Base-by-base conservation (phyloP, 1,140 invertebrate genomes). In the Orius insidiosus region DNA sequence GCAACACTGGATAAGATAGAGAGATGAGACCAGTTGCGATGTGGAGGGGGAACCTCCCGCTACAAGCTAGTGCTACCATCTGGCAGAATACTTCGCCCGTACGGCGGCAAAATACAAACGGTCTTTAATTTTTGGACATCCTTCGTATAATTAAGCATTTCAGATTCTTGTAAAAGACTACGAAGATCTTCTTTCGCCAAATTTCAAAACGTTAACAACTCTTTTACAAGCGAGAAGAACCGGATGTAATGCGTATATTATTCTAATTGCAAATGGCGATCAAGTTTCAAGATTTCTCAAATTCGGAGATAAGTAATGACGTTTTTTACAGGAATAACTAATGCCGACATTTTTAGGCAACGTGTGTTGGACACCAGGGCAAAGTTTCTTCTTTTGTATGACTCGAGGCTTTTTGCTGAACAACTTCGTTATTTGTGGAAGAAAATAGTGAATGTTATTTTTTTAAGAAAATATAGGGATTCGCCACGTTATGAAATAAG, bases 381-480 rank as follows among this genome's bases (percentile, higher is more conserved):
- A 6, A 75, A 72, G 50, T 85, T 74, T 52, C 60, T 85, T 24
- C 58, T 82, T 19, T 59, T 82, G 0, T 67, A 83, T 50, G 80
- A 85, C 56, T 58, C 65, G 33, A 64, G 76, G 30, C 59, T 86
- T 0, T 75, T 84, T 46, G 59, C 63, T 13, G 61, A 68, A 40
- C 66, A 76, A n/a, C 62, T 78, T 49, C 68, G 74, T 53, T 79
- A 81, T 53, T 53, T 86, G 6, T 85, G 82, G 82, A 82, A 76
- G 35, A 68, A 75, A 51, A 76, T 83, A 15, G 68, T 82, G 2
- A 79, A 80, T 53, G 73, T 79, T 0, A 57, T 85, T n/a, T 85
- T 85, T 47, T 63, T 85, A 13, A 66, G 68, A 39, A 63, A 69
- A 53, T 72, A 74, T 53, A 57, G 48, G 8, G 53, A 56, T 4